A percentile compares a stretch with the other conserved stretches of the same genome.
Conservation (phyloP, 2,113 vertebrate species). For the Spea bombifrons region DNA sequence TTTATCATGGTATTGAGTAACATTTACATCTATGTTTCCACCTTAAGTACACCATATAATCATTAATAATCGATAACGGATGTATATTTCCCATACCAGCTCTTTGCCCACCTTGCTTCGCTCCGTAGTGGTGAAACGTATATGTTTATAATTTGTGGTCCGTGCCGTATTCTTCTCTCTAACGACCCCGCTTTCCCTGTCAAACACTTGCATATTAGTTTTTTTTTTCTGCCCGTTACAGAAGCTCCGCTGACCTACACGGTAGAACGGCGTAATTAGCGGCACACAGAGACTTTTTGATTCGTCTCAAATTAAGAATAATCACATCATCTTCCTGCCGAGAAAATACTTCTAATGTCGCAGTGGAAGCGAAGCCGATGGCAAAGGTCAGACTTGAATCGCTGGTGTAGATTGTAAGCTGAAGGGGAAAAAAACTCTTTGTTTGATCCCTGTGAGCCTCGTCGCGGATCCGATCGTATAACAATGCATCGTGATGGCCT, state of each 20-base stretch:
- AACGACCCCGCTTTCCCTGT: not conserved
- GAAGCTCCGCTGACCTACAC: not conserved
- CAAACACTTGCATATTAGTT: not conserved
- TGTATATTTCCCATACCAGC: no score
- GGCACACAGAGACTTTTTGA: not conserved
- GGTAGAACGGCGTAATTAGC: constrained; percentile 4
- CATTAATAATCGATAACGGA: no score
- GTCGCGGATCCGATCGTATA: constrained; percentile 8
- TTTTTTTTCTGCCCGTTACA: not conserved
- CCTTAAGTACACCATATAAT: no score
- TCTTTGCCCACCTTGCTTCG: no score
- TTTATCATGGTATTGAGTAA: no score
- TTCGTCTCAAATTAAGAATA: constrained; percentile 6
- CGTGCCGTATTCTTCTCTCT: no score
- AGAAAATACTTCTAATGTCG: not conserved
- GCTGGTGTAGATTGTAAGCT: not conserved
- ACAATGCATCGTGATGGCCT: constrained; percentile 8
- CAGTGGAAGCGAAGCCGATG: not conserved
- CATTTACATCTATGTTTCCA: no score
- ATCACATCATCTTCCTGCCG: constrained; percentile 6
- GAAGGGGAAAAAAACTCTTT: not conserved
- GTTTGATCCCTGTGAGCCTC: not conserved
- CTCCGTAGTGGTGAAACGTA: no score
- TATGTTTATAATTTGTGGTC: no score
- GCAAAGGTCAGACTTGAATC: constrained; percentile 8